Percentiles rank a stretch among this genome's conserved stretches.
Conservation (phyloP, 2,113 vertebrate genomes). For the Leptobrachium leishanense region DNA sequence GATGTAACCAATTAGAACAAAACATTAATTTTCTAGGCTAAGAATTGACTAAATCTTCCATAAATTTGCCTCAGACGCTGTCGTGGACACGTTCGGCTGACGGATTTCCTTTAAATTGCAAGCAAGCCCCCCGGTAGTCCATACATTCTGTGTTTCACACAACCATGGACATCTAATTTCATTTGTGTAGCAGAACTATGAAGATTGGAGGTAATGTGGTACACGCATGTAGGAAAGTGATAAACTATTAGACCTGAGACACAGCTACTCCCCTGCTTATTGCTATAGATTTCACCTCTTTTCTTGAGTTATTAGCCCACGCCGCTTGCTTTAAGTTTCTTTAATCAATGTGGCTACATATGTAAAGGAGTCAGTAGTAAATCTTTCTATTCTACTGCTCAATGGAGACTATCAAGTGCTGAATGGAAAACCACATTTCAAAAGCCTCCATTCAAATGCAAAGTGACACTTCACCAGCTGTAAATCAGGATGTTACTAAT, state of each 20-base stretch:
- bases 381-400: slow-evolving; percentile 36
- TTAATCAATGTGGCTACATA: slow-evolving; percentile 48
- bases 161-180: background rate
- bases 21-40: too few relatives aligned
- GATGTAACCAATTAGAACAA: too few relatives aligned
- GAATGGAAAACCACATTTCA: slow-evolving; percentile 46
- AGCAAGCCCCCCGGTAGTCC: background rate
- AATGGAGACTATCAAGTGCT: slow-evolving; percentile 35
- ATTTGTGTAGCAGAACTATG: background rate
- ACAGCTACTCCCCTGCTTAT: background rate
- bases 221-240: slow-evolving; percentile 9
- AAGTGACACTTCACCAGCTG: slow-evolving; percentile 14
- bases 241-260: slow-evolving; percentile 5
- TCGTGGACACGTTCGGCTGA: background rate
- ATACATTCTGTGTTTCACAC: background rate
- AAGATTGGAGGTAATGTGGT: background rate
- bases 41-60: too few relatives aligned
- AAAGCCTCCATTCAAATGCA: slow-evolving; percentile 21
- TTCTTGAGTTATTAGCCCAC: slow-evolving; percentile 39
- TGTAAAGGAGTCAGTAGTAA: slow-evolving; percentile 38
- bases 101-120: background rate
- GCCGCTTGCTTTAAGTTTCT: slow-evolving; percentile 43
- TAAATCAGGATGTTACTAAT: slow-evolving; percentile 42
- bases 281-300: slow-evolving; percentile 43
- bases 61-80: too few relatives aligned